A percentile compares a stretch with the other conserved stretches of the same genome.
phyloP scores from a whole-genome alignment of 1,140 invertebrate species.

The Papilio helenus region DNA sequence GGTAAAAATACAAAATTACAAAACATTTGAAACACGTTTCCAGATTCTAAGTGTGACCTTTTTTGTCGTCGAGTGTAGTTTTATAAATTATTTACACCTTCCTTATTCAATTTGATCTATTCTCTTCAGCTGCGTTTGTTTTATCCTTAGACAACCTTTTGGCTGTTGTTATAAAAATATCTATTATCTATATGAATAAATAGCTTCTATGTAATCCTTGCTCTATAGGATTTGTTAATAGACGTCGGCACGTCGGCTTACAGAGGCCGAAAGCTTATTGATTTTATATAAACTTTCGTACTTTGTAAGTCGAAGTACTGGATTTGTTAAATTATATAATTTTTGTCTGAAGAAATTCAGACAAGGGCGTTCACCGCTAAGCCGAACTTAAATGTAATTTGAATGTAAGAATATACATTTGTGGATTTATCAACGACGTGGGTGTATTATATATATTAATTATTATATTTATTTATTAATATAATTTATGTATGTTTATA shows the following conservation, averaged over 20 bases:
- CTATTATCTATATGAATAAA: constrained; percentile 16
- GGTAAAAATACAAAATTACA: no score
- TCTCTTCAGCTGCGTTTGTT: not conserved
- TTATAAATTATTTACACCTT: not conserved
- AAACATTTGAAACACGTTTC: no score
- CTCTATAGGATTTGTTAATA: constrained; percentile 21
- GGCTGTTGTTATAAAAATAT: constrained; percentile 7
- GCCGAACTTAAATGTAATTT: constrained; percentile 23
- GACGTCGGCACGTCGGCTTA: not conserved
- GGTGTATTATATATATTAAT: not conserved
- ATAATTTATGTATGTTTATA: not conserved
- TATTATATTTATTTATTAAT: not conserved
- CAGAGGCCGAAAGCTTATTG: not conserved
- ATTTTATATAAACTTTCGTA: not conserved
- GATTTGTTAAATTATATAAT: constrained; percentile 7
- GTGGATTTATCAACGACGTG: not conserved
- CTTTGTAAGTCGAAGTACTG: not conserved
- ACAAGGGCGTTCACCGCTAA: constrained; percentile 25
- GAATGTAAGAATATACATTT: constrained; percentile 12
- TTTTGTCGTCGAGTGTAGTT: no score
- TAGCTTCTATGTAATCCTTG: constrained; percentile 21
- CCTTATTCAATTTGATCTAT: not conserved
- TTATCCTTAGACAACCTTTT: not conserved
- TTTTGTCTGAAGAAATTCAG: constrained; percentile 10
- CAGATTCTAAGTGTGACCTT: no score